Evolutionary conservation across 2,113 vertebrate species (phyloP), one percentile per base, ranked within the genome.

Genomic region (Prietella phreatophila): DNA sequence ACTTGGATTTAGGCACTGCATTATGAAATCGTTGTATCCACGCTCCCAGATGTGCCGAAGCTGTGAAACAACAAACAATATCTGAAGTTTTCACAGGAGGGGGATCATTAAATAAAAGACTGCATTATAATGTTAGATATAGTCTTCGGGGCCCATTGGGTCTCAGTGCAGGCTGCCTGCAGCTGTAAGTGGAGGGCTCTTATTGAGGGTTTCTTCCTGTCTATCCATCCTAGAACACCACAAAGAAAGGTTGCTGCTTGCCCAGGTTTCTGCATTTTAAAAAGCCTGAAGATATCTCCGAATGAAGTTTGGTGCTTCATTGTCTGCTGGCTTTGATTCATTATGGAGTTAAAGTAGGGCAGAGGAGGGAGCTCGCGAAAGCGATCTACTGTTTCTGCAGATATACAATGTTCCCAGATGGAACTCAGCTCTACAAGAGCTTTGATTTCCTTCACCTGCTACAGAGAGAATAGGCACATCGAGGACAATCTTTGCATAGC

Each of bases 311-410:
- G 60, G 61, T 42, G 14, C 7, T 67, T 56, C 17, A 33, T 55
- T 82, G 79, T 82, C 55, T 60, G n/a, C 5, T 15, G 33, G 19
- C 42, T 36, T 73, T 89, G 78, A 81, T 87, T 89, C 82, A 85
- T 89, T 82, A 87, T 85, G 42, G 67, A 87, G 65, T 25, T 50
- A 53, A 82, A 75, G 89, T 84, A 82, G 89, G 86, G 76, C 30
- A 73, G 60, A 27, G 33, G 50, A 56, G 42, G 20, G n/a, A 73
- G n/a, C 58, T 53, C 14, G 42, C 25, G 47, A 82, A 65, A 27
- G 30, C 9, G 2, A 47, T 60, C 17, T 81, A 22, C 55, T 61
- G 33, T 76, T 85, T 61, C 71, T 65, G 75, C 47, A n/a, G 20
- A 79, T 55, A 58, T 69, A 56, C 47, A 42, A 3, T n/a, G 80